Base-by-base conservation (phyloP, 1,140 invertebrate species). In the Micrasema longulum region DNA sequence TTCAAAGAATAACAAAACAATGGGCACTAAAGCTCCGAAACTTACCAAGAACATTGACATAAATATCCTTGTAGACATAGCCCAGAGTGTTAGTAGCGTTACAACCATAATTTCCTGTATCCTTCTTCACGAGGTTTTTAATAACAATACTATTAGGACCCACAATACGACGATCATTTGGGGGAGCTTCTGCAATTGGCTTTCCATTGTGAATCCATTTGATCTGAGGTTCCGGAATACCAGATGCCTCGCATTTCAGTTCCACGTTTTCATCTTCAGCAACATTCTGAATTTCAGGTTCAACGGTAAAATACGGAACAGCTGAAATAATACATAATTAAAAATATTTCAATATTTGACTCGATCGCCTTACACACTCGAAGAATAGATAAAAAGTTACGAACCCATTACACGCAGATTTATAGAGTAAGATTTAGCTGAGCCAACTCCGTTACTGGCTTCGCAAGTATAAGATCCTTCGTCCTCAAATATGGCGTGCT, bases 41-140 rank as follows among this genome's bases (percentile, higher is more conserved):
- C 69, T 71, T 81, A 91, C 91, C 91, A 75, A 97, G 85, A 6
- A 99, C 97, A 85, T 99, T 99, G 5, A 99, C 90, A 79, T 95
- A 99, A 45, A 98, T 95, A 87, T 99, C 97, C 79, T 96, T 96
- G 85, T 97, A 99, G 11, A 98, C 95, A 83, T 99, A 99, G 31
- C 98, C 98, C 75, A 96, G 88, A n/a, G 92, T 93, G 82, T 99
- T 99, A 69, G 97, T 98, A 0, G 97, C 97, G 85, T 99, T 99
- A 84, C 98, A 99, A 52, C 98, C 97, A 79, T 98, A 97, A 82
- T 99, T 98, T 69, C 96, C 97, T 5, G 97, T 98, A 82, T 99
- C 98, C 43, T 88, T 88, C 81, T 96, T 97, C 14, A 88, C 86
- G 16, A 99, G 83, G 76, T 93, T 91, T 11, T 90, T 88, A 72